phyloP scores from a whole-genome alignment of 2,888 invertebrate genomes.

The Cheiracanthium punctorium region DNA sequence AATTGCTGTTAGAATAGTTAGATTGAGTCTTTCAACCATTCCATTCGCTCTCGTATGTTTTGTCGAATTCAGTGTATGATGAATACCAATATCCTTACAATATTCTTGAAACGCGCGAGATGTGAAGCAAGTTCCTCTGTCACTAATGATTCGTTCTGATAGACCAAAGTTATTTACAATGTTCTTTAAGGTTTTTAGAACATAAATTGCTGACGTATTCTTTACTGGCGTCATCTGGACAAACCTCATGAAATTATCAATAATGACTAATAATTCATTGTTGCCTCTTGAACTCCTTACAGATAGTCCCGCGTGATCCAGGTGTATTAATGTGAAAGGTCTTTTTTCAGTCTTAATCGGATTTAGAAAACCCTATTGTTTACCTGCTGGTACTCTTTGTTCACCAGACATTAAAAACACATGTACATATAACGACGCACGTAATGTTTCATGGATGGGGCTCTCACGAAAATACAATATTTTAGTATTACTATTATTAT shows the following conservation, averaged over 20 bases:
- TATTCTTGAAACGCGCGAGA: not conserved
- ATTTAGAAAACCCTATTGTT: slow-evolving; percentile 1
- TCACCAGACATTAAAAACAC: slow-evolving; percentile 10
- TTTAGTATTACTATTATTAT: too few species aligned
- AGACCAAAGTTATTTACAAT: too few species aligned
- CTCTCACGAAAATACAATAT: too few species aligned
- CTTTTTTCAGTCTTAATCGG: too few species aligned
- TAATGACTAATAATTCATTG: not conserved
- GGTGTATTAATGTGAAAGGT: not conserved
- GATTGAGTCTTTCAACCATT: not conserved
- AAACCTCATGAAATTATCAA: slow-evolving; percentile 1
- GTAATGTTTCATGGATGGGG: too few species aligned
- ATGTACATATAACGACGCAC: not conserved
- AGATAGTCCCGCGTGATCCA: not conserved
- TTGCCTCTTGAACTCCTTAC: slow-evolving; percentile 7
- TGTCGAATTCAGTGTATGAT: slow-evolving; percentile 1
- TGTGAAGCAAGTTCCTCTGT: too few species aligned
- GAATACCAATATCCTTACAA: not conserved
- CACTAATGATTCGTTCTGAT: too few species aligned
- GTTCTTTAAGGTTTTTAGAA: too few species aligned
- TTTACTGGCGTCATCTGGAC: not conserved
- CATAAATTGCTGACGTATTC: too few species aligned
- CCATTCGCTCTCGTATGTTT: not conserved
- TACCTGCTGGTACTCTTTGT: slow-evolving; percentile 8
- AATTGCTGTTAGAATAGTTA: not conserved